These are phyloP conservation scores for Samia ricini DNA, from an alignment of 1,140 invertebrate genomes.

Conservation along the genomic window DNA sequence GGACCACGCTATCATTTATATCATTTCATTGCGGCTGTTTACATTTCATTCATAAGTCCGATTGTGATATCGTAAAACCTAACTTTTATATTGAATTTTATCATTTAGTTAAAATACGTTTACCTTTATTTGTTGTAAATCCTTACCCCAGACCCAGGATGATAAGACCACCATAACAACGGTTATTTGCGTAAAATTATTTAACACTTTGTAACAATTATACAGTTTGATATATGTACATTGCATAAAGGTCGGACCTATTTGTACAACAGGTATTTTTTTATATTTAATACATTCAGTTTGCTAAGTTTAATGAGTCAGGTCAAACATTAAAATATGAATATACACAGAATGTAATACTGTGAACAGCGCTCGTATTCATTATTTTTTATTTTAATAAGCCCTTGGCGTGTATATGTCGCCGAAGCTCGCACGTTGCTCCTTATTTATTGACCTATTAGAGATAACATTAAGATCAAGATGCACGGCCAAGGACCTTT, in stretches of 20 bases:
- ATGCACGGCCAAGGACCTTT: constrained; percentile 77
- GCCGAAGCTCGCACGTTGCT: constrained; percentile 74
- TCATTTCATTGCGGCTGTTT: constrained; percentile 71
- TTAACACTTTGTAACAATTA: not conserved
- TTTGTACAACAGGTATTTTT: not conserved
- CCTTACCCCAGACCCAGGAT: constrained; percentile 1
- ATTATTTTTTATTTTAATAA: constrained; percentile 68
- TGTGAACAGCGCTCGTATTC: constrained; percentile 57
- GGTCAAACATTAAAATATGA: constrained; percentile 39
- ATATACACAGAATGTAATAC: constrained; percentile 46
- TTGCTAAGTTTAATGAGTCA: constrained; percentile 28
- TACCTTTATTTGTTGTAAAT: constrained; percentile 5
- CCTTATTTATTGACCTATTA: constrained; percentile 77
- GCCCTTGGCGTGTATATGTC: constrained; percentile 64
- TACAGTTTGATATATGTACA: not conserved
- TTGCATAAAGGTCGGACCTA: not conserved
- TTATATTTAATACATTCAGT: not conserved
- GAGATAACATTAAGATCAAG: constrained; percentile 77
- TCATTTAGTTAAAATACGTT: constrained; percentile 7
- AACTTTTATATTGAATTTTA: constrained; percentile 31
- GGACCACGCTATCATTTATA: constrained; percentile 63
- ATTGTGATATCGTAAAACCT: constrained; percentile 41
- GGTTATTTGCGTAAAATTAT: constrained; percentile 8
- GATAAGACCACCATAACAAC: not conserved
- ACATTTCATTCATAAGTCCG: constrained; percentile 74